Conservation (phyloP, 37 sponge, comb jelly and placozoan genomes). For the Axinella damicornis region DNA sequence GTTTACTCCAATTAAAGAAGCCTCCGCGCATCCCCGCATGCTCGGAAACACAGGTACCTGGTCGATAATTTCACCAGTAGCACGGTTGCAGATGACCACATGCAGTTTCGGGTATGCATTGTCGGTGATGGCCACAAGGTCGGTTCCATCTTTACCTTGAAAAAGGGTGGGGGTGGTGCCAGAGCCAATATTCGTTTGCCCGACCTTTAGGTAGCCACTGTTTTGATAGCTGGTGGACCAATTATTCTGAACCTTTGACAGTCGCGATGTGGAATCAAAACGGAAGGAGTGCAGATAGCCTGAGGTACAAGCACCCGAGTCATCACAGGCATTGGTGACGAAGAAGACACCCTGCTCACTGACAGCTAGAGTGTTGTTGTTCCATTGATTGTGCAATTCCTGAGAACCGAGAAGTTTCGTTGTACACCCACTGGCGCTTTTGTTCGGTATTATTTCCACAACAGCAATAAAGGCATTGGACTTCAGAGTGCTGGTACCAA, state of each 20-base stretch:
- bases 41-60: neutral
- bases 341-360: neutral
- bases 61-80: neutral
- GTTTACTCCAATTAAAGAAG: neutral
- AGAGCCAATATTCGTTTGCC: slow-evolving; percentile 5
- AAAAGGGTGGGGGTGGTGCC: neutral
- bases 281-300: too few species aligned
- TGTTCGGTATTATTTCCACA: neutral
- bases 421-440: neutral
- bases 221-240: neutral
- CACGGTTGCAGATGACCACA: neutral
- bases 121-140: slow-evolving; percentile 3
- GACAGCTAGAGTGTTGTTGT: slow-evolving; percentile 1
- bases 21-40: neutral
- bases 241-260: neutral
- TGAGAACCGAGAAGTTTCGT: neutral
- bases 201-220: slow-evolving; percentile 1
- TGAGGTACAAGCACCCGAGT: too few species aligned
- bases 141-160: neutral
- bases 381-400: neutral
- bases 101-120: neutral
- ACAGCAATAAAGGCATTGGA: slow-evolving; percentile 3
- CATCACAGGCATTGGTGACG: neutral
- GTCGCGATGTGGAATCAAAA: too few species aligned
- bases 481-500: neutral